Evolutionary conservation across 2,113 vertebrate species (phyloP).

Genomic region (Platichthys stellatus): DNA sequence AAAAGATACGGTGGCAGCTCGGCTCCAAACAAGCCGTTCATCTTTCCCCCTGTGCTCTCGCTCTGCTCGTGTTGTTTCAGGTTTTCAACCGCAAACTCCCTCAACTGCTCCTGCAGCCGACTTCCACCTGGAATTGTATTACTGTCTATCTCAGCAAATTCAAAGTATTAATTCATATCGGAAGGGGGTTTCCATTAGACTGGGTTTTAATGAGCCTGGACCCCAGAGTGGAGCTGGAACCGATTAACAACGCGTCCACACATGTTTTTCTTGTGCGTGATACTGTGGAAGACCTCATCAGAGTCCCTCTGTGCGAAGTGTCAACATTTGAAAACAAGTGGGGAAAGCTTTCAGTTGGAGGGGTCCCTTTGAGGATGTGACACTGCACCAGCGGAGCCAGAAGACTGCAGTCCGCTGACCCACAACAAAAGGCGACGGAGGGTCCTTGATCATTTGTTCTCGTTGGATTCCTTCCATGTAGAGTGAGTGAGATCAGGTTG

Average conservation of each 20-base stretch:
- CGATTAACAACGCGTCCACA: slow-evolving; percentile 31
- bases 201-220: slow-evolving; percentile 26
- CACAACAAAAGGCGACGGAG: slow-evolving; percentile 46
- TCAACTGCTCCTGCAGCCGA: slow-evolving; percentile 2
- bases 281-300: slow-evolving; percentile 16
- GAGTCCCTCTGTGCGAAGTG: slow-evolving; percentile 11
- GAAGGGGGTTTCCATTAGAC: slow-evolving; percentile 2
- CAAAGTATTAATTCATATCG: slow-evolving; percentile 19
- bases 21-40: slow-evolving; percentile 59
- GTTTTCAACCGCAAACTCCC: slow-evolving; percentile 34
- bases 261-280: slow-evolving; percentile 1
- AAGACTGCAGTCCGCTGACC: slow-evolving; percentile 33
- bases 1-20: slow-evolving; percentile 55
- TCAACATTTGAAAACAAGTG: slow-evolving; percentile 24
- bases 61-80: slow-evolving; percentile 25
- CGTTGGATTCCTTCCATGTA: slow-evolving; percentile 8
- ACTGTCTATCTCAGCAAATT: slow-evolving; percentile 34
- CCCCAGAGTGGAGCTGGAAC: slow-evolving; percentile 15
- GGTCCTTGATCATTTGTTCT: slow-evolving; percentile 37
- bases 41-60: slow-evolving; percentile 15
- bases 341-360: slow-evolving; percentile 22
- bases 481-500: neutral
- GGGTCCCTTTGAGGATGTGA: slow-evolving; percentile 34
- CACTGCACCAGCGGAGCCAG: slow-evolving; percentile 16
- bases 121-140: slow-evolving; percentile 43